phyloP scores from a whole-genome alignment of 2,888 invertebrate genomes.

The Drosophila birchii region DNA sequence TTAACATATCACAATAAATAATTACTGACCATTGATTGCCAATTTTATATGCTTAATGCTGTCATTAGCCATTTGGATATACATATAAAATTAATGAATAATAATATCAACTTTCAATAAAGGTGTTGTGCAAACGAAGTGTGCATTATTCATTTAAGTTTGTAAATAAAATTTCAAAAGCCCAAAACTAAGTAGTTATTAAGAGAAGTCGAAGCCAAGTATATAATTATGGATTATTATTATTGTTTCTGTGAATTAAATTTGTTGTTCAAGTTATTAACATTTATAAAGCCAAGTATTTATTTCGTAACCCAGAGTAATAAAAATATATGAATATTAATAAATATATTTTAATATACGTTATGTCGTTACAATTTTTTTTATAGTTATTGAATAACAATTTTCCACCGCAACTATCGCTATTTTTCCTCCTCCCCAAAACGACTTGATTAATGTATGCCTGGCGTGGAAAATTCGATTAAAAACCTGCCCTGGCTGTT shows the following conservation, averaged over 20 bases:
- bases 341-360: not conserved
- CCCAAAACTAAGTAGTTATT: conserved; percentile 1
- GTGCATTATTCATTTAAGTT: not conserved
- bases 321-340: not conserved
- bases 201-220: not conserved
- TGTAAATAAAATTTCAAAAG: not conserved
- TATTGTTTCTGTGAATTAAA: not conserved
- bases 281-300: not conserved
- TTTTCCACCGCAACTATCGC: conserved; percentile 3
- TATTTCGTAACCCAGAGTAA: not conserved
- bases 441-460: conserved; percentile 13
- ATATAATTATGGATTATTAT: not conserved
- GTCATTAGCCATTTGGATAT: not conserved
- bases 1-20: conserved; percentile 7
- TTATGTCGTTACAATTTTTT: not conserved
- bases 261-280: too few relatives aligned
- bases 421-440: not conserved
- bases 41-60: conserved; percentile 7
- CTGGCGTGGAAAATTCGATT: conserved; percentile 32
- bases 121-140: conserved; percentile 5
- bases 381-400: conserved; percentile 5
- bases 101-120: not conserved
- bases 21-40: conserved; percentile 5
- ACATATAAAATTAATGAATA: conserved; percentile 1
- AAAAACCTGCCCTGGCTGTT: conserved; percentile 18